Base-by-base conservation (phyloP, 30 jellyfish, hydroid and myxozoan genomes). In the Chrysaora quinquecirrha region DNA sequence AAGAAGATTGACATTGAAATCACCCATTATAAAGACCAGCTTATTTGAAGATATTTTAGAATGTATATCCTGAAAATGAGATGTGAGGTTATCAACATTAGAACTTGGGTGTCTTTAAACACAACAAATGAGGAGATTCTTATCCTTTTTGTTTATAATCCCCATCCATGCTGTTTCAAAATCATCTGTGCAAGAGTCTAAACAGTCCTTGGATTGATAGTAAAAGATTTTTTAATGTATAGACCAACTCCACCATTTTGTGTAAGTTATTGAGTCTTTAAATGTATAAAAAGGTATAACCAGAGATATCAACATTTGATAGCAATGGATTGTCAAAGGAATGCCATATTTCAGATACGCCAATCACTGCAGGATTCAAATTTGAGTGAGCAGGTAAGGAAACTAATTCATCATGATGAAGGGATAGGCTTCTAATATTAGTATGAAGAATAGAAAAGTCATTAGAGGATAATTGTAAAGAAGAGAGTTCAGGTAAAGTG, bases 231-330 rank as follows among this genome's bases (percentile, higher is more conserved):
- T 25, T 74, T 74, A 33, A 74, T 60, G 54, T 74, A 74, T 11
- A 74, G 73, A 11, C 86, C 52, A 9, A 74, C 86, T 10, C 86
- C 79, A 25, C 78, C 88, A 76, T 76, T 76, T 30, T 76, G 88
- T 11, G 35, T 76, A n/a, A 24, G 18, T 34, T 78, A 76, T 63
- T 76, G 58, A 52, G 88, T 61, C 21, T 56, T 46, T 2, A 70
- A 27, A 28, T 30, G 9, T 34, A 29, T 6, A 3, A 12, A 11
- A 25, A 35, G 35, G n/a, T 34, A 20, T 70, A 29, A n/a, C n/a
- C n/a, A n/a, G n/a, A n/a, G n/a, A n/a, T n/a, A n/a, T n/a, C n/a
- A n/a, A n/a, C n/a, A n/a, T 22, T 70, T 30, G 74, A 29, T 29
- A 70, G n/a, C 28, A 70, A 11, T 67, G 82, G 73, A 70, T 22